phyloP scores from a whole-genome alignment of 2,113 vertebrate genomes.

The Pseudopipra pipra region DNA sequence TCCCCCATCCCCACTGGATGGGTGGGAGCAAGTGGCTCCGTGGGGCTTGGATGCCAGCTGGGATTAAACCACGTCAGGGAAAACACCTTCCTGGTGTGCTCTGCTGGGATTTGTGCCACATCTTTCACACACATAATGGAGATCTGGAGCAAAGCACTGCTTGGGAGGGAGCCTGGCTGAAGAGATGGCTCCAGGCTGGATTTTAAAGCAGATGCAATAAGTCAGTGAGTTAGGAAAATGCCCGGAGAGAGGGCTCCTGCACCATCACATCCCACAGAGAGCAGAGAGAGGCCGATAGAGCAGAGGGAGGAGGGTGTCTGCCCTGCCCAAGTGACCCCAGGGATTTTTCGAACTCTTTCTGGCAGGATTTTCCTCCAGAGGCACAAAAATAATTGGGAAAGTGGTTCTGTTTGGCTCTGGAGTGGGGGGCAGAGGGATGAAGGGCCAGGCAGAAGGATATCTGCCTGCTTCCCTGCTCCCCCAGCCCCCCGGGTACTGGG shows the following conservation, averaged over 20 bases:
- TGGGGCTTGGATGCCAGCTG: not conserved
- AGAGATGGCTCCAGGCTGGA: not conserved
- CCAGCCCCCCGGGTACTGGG: fast-evolving
- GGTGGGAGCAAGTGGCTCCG: not conserved
- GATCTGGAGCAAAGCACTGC: not conserved
- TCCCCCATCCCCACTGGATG: not conserved
- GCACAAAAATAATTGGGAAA: not conserved
- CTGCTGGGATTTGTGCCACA: fast-evolving
- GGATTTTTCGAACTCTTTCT: not conserved
- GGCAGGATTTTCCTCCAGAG: not conserved
- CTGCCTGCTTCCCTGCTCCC: fast-evolving
- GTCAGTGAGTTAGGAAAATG: not conserved
- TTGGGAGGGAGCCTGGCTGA: not conserved
- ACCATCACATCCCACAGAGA: not conserved
- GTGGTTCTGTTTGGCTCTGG: fast-evolving
- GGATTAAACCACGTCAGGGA: not conserved
- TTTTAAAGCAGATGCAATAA: not conserved
- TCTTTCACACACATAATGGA: not conserved
- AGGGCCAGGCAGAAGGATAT: not conserved
- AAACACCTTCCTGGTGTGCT: not conserved
- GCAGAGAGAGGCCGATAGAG: not conserved
- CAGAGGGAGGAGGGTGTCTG: fast-evolving
- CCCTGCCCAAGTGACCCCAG: not conserved
- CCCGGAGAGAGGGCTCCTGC: not conserved
- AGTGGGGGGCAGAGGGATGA: not conserved